Evolutionary conservation across 2,888 invertebrate genomes (phyloP), one percentile per base, ranked within the genome.

Genomic region (Chrysotoxum bicinctum): DNA sequence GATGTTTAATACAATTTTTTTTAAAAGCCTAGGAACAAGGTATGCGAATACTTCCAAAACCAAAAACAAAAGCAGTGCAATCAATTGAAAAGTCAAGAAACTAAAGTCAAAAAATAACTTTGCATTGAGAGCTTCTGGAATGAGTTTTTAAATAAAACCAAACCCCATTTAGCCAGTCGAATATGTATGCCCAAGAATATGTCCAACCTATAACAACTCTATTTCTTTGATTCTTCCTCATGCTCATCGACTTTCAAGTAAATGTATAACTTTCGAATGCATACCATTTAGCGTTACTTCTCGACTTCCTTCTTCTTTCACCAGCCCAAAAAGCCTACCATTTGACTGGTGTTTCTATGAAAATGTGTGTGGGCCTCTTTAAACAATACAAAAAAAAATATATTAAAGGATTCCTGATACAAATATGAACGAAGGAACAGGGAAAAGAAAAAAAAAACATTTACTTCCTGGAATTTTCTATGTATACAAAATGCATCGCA

Each of bases 381-480:
- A 85, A 76, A 74, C 48, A n/a, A n/a, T n/a, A n/a, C 60, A 26
- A 73, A 77, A 58, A 70, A 79, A 79, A 58, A 70, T 75, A 79
- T 58, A 52, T 68, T 73, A 72, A 77, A 81, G 76, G 56, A 80
- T 56, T 75, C 58, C 69, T 73, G 60, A 62, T 62, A 50, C 64
- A 37, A 69, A 56, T 70, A 40, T 37, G 19, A 56, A 23, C 19
- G 45, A 21, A 68, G 35, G 48, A 66, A 30, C 54, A 54, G 30
- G 0, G 5, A 54, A 62, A 52, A 9, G 37, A 66, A n/a, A 19
- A 54, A 48, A 58, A 79, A 79, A 45, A 68, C 12, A 78, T 77
- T 60, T 62, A 80, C 81, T 85, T 85, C 85, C 85, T 85, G 85
- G 77, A 85, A 81, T 80, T 79, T 85, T 75, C 62, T 85, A 69